Evolutionary conservation across 1,140 invertebrate species (phyloP), one percentile per base, ranked within the genome.

Genomic region (Colletes latitarsis): DNA sequence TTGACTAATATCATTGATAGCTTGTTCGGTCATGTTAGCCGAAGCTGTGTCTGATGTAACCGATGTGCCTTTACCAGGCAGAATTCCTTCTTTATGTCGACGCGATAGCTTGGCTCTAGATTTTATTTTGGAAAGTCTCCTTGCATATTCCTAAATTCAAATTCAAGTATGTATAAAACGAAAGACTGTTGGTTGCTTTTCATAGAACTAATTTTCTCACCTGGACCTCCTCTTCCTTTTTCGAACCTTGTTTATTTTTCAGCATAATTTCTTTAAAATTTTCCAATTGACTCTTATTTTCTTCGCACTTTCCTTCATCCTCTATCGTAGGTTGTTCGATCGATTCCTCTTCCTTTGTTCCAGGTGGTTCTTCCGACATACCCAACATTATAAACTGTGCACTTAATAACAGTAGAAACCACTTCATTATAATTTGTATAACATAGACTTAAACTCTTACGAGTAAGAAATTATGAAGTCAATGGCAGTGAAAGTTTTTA

Each of bases 401-500:
- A 87, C 92, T 89, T 66, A 92, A 83, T 83, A 93, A 81, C 21
- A 92, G 83, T 55, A 88, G 77, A 84, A 92, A 90, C 90, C 90
- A 92, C 85, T 88, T 91, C 88, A 92, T 93, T 85, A 84, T 88
- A 62, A 84, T 79, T 41, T 76, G 53, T 67, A 81, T 53, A 52
- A 62, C 77, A 82, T 46, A 73, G 66, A 82, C 12, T 78, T 75
- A 49, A 46, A 87, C 53, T 86, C 57, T 78, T 74, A 39, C 41
- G 62, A 60, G 39, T 53, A 57, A 69, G 77, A 74, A 80, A 77
- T 85, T 62, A 64, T 84, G 68, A 86, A 89, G 87, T 91, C 85
- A 91, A 89, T 92, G 91, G 89, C 91, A 92, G 88, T 92, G 90
- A 92, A 92, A 92, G 89, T 92, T 91, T 87, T 71, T 80, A 19